Evolutionary conservation across 2,888 invertebrate genomes (phyloP).

Genomic region (Pediacus dermestoides): DNA sequence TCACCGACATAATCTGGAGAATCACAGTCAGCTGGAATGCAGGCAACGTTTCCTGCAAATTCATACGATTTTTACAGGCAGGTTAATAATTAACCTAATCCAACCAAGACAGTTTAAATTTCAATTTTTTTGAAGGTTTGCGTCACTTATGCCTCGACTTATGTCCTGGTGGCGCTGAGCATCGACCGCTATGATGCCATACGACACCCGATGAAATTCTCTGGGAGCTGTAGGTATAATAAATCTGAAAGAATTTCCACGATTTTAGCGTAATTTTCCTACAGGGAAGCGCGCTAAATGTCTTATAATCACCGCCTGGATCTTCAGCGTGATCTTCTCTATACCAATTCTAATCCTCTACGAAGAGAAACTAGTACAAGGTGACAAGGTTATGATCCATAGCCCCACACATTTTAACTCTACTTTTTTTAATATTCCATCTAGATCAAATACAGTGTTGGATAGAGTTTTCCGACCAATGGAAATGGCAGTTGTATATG

Average conservation of each 20-base stretch:
- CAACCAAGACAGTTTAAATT: constrained; percentile 1
- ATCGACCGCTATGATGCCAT: constrained; percentile 90
- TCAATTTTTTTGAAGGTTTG: constrained; percentile 60
- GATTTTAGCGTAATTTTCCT: constrained; percentile 6
- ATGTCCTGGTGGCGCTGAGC: constrained; percentile 84
- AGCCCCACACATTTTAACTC: too few species aligned
- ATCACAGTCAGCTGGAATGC: constrained; percentile 83
- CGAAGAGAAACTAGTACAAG: constrained; percentile 71
- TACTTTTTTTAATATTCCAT: constrained; percentile 14
- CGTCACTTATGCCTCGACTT: constrained; percentile 87
- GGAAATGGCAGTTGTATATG: constrained; percentile 84
- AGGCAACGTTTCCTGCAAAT: constrained; percentile 80
- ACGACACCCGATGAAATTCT: constrained; percentile 91
- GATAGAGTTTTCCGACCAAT: constrained; percentile 72
- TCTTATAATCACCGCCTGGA: constrained; percentile 77
- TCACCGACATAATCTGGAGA: constrained; percentile 83
- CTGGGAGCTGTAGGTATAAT: constrained; percentile 80
- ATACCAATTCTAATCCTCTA: constrained; percentile 75
- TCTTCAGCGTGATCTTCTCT: constrained; percentile 74
- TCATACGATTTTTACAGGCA: constrained; percentile 76
- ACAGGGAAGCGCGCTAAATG: constrained; percentile 78
- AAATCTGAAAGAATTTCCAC: neutral
- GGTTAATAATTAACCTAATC: constrained; percentile 18
- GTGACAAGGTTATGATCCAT: constrained; percentile 51
- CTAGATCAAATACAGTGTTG: constrained; percentile 74